These are phyloP conservation scores for Salarias fasciatus DNA, from an alignment of 2,797 vertebrate species.

Conservation along the genomic window DNA sequence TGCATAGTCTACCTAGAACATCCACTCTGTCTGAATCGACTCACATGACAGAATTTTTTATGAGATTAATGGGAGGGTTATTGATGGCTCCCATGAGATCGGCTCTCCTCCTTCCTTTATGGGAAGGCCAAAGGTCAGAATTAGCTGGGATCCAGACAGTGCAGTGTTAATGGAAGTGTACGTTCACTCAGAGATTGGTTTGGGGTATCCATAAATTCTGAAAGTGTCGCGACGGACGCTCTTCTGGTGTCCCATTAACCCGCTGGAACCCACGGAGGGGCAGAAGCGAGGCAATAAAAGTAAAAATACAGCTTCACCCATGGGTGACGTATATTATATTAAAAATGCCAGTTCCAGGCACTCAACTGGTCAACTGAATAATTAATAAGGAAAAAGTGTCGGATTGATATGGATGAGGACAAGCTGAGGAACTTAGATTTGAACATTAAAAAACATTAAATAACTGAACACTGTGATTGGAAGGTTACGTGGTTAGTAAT, in stretches of 20 bases:
- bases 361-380: neutral
- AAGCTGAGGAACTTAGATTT: too few species aligned
- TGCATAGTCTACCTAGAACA: too few species aligned
- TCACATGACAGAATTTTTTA: neutral
- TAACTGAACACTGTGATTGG: too few species aligned
- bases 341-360: neutral
- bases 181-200: conserved; percentile 30
- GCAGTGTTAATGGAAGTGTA: conserved; percentile 13
- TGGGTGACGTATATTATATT: neutral
- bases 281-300: neutral
- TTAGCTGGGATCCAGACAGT: conserved; percentile 9
- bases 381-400: too few species aligned
- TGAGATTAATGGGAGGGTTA: conserved; percentile 14
- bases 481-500: too few species aligned
- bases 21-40: neutral
- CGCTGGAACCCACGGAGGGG: neutral
- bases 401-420: too few species aligned
- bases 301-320: neutral
- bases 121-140: conserved; percentile 30
- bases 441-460: too few species aligned
- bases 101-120: neutral
- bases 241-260: neutral
- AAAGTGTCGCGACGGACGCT: neutral
- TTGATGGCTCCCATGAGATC: conserved; percentile 17
- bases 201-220: neutral